Conservation (phyloP, 2,888 invertebrate genomes). For the Empis stercorea region DNA sequence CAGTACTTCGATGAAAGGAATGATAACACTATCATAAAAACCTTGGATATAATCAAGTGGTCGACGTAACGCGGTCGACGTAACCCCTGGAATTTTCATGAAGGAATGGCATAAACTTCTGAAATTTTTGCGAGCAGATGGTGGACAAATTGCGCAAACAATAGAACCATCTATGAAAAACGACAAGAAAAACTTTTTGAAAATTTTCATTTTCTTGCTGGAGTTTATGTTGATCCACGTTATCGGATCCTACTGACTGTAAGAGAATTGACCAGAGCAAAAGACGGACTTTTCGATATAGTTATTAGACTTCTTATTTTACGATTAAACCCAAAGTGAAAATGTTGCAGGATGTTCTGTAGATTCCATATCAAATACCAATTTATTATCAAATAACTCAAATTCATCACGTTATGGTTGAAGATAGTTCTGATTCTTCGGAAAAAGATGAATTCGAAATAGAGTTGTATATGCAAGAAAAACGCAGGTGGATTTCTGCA, state of each 20-base stretch:
- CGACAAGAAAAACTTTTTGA: neutral
- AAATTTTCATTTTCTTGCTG: neutral
- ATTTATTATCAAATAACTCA: neutral
- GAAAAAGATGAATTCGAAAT: neutral
- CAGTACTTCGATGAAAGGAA: neutral
- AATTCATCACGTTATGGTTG: neutral
- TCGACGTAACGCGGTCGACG: too few relatives aligned
- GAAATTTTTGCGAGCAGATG: neutral
- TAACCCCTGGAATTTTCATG: neutral
- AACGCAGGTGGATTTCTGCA: neutral
- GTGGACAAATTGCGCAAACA: neutral
- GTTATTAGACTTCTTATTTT: neutral
- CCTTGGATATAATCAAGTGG: too few relatives aligned
- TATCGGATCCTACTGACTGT: neutral
- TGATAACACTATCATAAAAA: neutral
- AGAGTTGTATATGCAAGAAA: neutral
- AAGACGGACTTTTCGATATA: neutral
- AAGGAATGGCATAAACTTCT: neutral
- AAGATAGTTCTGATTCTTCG: neutral
- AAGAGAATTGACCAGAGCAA: neutral
- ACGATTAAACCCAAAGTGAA: neutral
- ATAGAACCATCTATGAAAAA: neutral
- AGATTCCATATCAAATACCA: neutral
- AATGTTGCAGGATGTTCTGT: neutral
- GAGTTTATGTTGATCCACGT: neutral